A percentile compares a stretch with the other conserved stretches of the same genome.
Evolutionary conservation across 2,888 invertebrate species (phyloP).

Genomic region (Papilio gigon): DNA sequence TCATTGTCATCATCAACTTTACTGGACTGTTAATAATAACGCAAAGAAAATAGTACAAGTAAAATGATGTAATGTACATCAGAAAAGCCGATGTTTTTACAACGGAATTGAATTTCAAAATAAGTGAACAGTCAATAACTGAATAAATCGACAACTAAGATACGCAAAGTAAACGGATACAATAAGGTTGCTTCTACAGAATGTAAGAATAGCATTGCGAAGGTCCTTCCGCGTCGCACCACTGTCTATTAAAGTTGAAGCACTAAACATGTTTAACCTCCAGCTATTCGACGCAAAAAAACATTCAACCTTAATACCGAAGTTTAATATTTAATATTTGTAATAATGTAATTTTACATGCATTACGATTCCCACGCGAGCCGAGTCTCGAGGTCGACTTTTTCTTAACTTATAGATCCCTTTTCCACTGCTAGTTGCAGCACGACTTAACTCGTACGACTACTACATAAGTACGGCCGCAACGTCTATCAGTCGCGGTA

Average conservation of each 20-base stretch:
- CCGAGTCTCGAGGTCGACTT: constrained; percentile 28
- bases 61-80: too few species aligned
- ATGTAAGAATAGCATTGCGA: constrained; percentile 32
- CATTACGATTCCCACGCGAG: constrained; percentile 39
- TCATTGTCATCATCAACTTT: too few species aligned
- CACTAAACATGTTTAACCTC: constrained; percentile 39
- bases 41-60: too few species aligned
- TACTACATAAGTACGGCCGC: too few species aligned
- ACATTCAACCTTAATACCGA: constrained; percentile 28
- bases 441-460: too few species aligned
- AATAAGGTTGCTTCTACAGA: constrained; percentile 32
- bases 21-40: too few species aligned
- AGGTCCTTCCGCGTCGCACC: constrained; percentile 39
- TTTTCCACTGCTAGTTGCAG: not conserved
- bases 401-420: constrained; percentile 25
- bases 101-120: not conserved
- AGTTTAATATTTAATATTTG: constrained; percentile 33
- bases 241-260: constrained; percentile 40
- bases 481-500: not conserved
- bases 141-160: not conserved
- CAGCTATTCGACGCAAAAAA: constrained; percentile 34
- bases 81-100: too few species aligned
- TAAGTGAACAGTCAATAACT: not conserved
- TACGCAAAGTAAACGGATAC: constrained; percentile 19
- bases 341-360: constrained; percentile 35